These are phyloP conservation scores for Gallinago nigripennis DNA, from an alignment of 2,797 vertebrate species.

Conservation along the genomic window DNA sequence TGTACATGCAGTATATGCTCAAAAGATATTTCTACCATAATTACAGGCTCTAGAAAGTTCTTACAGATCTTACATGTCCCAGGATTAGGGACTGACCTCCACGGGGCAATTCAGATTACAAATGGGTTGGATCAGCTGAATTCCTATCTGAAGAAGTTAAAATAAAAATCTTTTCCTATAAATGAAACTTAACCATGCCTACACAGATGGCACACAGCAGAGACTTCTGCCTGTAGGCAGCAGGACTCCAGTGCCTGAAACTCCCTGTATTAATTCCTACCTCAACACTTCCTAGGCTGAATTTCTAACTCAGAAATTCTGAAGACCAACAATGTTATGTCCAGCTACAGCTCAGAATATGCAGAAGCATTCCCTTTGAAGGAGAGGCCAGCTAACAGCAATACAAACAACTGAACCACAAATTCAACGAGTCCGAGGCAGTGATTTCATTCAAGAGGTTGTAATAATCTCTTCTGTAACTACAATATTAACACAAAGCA, in stretches of 20 bases:
- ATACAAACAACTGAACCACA: background rate
- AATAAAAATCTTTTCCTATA: background rate
- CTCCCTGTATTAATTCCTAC: background rate
- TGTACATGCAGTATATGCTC: rapidly evolving
- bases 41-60: background rate
- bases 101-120: background rate
- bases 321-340: background rate
- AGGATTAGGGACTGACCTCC: background rate
- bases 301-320: background rate
- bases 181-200: background rate
- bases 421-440: background rate
- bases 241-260: background rate
- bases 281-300: background rate
- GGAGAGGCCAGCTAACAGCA: background rate
- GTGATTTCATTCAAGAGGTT: background rate
- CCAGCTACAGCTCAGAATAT: background rate
- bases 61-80: background rate
- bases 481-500: background rate
- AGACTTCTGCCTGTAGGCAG: background rate
- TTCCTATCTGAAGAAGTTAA: background rate
- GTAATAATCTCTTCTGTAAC: background rate
- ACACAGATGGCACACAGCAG: background rate
- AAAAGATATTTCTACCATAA: background rate
- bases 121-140: background rate
- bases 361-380: background rate